A percentile compares a stretch with the other conserved stretches of the same genome.
phyloP scores from a whole-genome alignment of 2,888 invertebrate species.

The Rhagophthalmus giganteus region DNA sequence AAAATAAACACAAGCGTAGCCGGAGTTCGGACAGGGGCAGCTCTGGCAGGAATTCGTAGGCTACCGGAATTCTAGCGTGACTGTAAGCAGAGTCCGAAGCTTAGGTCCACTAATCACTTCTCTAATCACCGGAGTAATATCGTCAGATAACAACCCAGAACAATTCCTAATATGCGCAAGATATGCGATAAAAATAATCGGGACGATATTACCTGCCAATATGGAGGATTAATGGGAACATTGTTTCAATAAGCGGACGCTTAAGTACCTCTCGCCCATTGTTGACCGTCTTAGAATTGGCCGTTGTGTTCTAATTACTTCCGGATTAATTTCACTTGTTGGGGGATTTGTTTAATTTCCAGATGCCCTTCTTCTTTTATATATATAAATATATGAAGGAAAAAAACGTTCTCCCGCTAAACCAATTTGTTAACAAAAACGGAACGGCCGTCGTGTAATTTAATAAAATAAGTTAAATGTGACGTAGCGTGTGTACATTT shows the following conservation, averaged over 20 bases:
- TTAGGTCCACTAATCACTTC: constrained; percentile 37
- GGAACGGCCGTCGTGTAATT: constrained; percentile 5
- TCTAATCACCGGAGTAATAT: constrained; percentile 33
- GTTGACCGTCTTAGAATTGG: constrained; percentile 36
- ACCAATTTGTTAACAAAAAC: constrained; percentile 3
- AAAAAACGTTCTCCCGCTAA: constrained; percentile 4
- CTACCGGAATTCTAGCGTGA: constrained; percentile 31
- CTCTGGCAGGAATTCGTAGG: constrained; percentile 27
- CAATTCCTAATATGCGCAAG: constrained; percentile 52
- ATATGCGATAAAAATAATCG: constrained; percentile 51
- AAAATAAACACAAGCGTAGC: constrained; percentile 44
- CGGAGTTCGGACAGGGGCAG: constrained; percentile 39
- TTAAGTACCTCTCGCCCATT: constrained; percentile 37
- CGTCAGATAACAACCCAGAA: constrained; percentile 35
- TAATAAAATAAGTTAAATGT: constrained; percentile 19
- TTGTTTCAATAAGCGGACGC: constrained; percentile 49
- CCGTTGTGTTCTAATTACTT: constrained; percentile 30
- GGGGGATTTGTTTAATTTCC: constrained; percentile 24
- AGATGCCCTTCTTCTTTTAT: constrained; percentile 9
- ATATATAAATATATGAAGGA: constrained; percentile 4
- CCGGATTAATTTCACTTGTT: constrained; percentile 29
- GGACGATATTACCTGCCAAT: constrained; percentile 55
- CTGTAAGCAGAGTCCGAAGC: constrained; percentile 33
- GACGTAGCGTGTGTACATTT: constrained; percentile 18
- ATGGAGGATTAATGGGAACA: constrained; percentile 53